Evolutionary conservation across 2,113 vertebrate species (phyloP).

Genomic region (Dendropsophus ebraccatus): DNA sequence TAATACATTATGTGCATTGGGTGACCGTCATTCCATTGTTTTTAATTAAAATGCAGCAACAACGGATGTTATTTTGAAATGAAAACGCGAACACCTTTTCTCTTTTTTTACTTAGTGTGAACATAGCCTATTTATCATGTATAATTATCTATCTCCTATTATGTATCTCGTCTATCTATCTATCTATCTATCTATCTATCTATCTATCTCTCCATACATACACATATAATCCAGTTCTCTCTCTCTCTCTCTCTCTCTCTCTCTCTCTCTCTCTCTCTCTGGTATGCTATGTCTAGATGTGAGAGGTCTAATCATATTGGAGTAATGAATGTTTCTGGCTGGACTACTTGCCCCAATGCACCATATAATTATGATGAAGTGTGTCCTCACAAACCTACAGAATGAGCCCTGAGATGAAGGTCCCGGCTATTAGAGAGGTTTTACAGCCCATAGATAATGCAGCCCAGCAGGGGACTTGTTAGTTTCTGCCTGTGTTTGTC

Average conservation of each 20-base stretch:
- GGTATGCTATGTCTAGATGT: not conserved
- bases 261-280: not conserved
- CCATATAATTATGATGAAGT: slow-evolving; percentile 3
- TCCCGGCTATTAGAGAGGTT: slow-evolving; percentile 57
- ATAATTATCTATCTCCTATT: too few species aligned
- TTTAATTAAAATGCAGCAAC: too few species aligned
- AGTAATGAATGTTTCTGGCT: not conserved
- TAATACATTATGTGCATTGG: too few species aligned
- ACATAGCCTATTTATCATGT: too few species aligned
- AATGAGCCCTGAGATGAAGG: slow-evolving; percentile 48
- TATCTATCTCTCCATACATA: not conserved
- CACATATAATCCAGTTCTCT: not conserved
- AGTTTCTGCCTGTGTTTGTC: slow-evolving; percentile 68
- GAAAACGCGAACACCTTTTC: too few species aligned
- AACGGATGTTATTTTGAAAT: too few species aligned
- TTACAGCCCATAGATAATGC: slow-evolving; percentile 64
- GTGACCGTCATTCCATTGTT: too few species aligned
- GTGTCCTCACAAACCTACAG: slow-evolving; percentile 16
- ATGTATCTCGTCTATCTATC: not conserved
- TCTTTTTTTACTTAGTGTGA: too few species aligned
- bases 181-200: not conserved
- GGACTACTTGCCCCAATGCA: not conserved
- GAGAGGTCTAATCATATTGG: not conserved
- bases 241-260: not conserved
- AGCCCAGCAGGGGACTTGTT: slow-evolving; percentile 68